Conservation (phyloP, 2,888 invertebrate genomes). For the Lasioglossum marginatum region DNA sequence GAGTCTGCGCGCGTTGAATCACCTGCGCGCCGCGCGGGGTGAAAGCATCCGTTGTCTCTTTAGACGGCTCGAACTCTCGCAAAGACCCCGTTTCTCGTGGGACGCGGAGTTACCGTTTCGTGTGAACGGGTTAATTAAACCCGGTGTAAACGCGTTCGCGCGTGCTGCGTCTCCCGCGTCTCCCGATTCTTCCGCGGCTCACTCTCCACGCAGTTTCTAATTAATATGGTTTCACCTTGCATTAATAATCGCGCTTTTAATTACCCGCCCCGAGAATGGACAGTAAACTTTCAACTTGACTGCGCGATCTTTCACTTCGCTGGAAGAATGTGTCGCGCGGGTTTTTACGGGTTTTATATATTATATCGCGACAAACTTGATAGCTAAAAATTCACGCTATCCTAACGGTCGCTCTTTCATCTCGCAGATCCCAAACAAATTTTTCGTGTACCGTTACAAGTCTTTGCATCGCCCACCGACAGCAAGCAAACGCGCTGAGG, state of each 20-base stretch:
- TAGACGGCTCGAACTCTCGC: constrained; percentile 44
- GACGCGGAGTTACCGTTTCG: constrained; percentile 62
- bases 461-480: neutral
- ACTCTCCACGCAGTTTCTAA: constrained; percentile 25
- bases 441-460: neutral
- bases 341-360: too few relatives aligned
- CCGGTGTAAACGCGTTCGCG: constrained; percentile 35
- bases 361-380: too few relatives aligned
- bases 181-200: constrained; percentile 15
- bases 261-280: neutral
- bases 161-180: constrained; percentile 10
- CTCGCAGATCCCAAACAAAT: neutral
- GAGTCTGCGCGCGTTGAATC: constrained; percentile 37
- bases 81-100: constrained; percentile 61
- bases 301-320: neutral
- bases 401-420: too few relatives aligned
- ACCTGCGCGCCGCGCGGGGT: constrained; percentile 40
- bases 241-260: neutral
- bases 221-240: constrained; percentile 52
- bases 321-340: neutral
- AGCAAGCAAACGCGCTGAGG: neutral
- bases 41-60: constrained; percentile 68
- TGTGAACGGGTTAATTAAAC: constrained; percentile 72
- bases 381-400: neutral
- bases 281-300: neutral